Evolutionary conservation across 2,888 invertebrate genomes (phyloP).

Genomic region (Cartodere bifasciata): DNA sequence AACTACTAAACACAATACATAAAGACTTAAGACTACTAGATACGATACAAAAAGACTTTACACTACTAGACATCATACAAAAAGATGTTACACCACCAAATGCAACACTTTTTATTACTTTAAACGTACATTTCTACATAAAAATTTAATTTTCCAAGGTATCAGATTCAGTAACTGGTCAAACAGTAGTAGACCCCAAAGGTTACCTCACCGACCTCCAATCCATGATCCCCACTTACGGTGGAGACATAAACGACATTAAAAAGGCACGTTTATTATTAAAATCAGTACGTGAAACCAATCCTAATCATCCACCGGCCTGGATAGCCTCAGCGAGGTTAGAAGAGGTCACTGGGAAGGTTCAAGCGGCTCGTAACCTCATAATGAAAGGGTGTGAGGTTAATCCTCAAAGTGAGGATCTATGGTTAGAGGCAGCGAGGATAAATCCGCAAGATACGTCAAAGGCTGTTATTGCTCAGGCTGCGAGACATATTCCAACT

Average conservation of each 20-base stretch:
- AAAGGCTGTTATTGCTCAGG: constrained; percentile 91
- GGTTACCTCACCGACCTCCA: constrained; percentile 99
- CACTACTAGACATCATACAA: no score
- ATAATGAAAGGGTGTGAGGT: constrained; percentile 98
- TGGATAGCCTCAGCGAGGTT: constrained; percentile 98
- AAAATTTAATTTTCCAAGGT: constrained; percentile 52
- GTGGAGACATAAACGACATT: constrained; percentile 95
- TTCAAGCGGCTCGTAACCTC: constrained; percentile 90
- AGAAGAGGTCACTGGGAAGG: constrained; percentile 94
- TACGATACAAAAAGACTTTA: neutral
- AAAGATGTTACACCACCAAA: no score
- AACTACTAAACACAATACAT: no score
- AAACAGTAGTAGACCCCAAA: constrained; percentile 99
- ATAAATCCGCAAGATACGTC: constrained; percentile 89
- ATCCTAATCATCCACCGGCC: constrained; percentile 98
- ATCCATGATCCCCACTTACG: constrained; percentile 98
- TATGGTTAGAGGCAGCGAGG: constrained; percentile 96
- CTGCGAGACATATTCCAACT: constrained; percentile 86
- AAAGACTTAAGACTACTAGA: no score
- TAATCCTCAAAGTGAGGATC: constrained; percentile 92
- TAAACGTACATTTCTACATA: neutral
- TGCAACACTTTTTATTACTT: no score
- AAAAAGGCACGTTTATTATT: constrained; percentile 90
- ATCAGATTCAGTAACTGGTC: constrained; percentile 96
- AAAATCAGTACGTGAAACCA: constrained; percentile 94